A percentile compares a stretch with the other conserved stretches of the same genome.
phyloP scores from a whole-genome alignment of 2,888 invertebrate genomes.

The Lasioglossum calceatum region DNA sequence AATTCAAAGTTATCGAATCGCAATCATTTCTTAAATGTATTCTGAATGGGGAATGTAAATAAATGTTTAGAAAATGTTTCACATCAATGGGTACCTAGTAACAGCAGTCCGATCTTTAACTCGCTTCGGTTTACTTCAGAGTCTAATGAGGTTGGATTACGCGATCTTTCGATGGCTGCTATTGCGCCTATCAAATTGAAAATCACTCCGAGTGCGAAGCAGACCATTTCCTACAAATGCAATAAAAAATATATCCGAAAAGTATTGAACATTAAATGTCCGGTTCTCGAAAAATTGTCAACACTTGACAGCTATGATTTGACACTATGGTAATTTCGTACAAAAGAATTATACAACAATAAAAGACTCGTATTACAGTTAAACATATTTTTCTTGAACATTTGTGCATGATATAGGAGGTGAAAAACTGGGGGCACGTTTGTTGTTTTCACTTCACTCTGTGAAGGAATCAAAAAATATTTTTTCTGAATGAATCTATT shows the following conservation, averaged over 20 bases:
- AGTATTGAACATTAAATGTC: background rate
- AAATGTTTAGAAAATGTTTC: background rate
- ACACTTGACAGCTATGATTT: too few relatives aligned
- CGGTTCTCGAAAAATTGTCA: background rate
- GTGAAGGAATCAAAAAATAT: too few relatives aligned
- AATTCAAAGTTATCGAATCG: background rate
- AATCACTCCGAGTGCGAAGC: constrained; percentile 65
- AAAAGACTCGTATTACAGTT: too few relatives aligned
- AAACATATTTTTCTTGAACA: too few relatives aligned
- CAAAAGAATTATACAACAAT: too few relatives aligned
- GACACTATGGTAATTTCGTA: too few relatives aligned
- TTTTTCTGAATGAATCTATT: too few relatives aligned
- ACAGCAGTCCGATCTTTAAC: constrained; percentile 63
- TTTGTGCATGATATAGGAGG: too few relatives aligned
- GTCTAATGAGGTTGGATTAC: constrained; percentile 41
- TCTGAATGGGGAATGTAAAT: background rate
- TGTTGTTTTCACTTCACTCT: too few relatives aligned
- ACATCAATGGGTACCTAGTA: constrained; percentile 52
- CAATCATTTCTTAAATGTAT: background rate
- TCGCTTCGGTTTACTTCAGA: constrained; percentile 54
- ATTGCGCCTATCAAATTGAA: constrained; percentile 68
- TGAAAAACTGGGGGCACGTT: too few relatives aligned
- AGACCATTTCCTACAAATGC: constrained; percentile 64
- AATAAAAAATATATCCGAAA: background rate
- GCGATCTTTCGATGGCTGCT: constrained; percentile 63